phyloP scores from a whole-genome alignment of 2,888 invertebrate genomes.

The Oscheius sp. region DNA sequence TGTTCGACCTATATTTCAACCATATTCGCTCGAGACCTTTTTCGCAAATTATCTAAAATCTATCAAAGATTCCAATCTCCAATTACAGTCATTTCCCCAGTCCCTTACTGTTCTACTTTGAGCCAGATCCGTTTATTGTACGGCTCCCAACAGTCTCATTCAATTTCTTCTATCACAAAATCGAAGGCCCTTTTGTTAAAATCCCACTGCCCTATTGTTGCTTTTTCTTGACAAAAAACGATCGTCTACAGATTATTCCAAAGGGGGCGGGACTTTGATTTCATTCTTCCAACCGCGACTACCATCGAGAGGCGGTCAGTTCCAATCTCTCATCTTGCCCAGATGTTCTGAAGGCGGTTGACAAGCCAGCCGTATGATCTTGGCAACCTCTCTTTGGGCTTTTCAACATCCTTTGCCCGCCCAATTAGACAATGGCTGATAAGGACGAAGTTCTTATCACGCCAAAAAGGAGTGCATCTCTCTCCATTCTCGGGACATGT shows the following conservation, averaged over 20 bases:
- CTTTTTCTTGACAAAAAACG: conserved; percentile 1
- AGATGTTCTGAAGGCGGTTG: background rate
- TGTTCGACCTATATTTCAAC: too few relatives aligned
- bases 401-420: conserved; percentile 13
- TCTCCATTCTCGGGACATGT: conserved; percentile 7
- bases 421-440: conserved; percentile 35
- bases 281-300: background rate
- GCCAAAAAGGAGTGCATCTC: conserved; percentile 9
- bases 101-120: background rate
- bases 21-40: too few relatives aligned
- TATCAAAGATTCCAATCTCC: background rate
- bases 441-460: conserved; percentile 26
- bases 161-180: too few relatives aligned
- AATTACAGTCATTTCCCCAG: background rate
- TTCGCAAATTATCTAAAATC: too few relatives aligned
- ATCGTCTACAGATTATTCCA: conserved; percentile 6
- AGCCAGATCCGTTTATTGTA: background rate
- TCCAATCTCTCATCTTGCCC: background rate
- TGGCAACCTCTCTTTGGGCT: conserved; percentile 24
- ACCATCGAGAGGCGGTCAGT: background rate
- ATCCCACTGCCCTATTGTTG: background rate
- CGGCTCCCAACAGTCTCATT: too few relatives aligned
- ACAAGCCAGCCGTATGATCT: background rate
- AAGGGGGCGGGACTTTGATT: conserved; percentile 1
- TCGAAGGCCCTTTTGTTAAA: background rate